Evolutionary conservation across 1,140 invertebrate genomes (phyloP).

Genomic region (Apis cerana): DNA sequence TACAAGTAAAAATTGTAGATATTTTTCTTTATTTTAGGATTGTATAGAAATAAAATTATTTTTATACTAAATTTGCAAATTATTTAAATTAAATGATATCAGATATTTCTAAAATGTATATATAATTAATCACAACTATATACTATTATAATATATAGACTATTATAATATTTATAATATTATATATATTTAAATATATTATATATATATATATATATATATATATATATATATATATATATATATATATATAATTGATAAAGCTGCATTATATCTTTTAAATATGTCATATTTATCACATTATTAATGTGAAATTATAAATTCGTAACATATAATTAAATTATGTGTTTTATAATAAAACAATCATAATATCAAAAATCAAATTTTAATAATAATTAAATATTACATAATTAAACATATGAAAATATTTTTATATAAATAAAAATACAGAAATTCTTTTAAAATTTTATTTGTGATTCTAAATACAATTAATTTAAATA

Average conservation of each 20-base stretch:
- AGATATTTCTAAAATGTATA: not conserved
- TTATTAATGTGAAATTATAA: no score
- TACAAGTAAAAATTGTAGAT: not conserved
- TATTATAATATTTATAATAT: constrained; percentile 1
- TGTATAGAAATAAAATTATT: constrained; percentile 12
- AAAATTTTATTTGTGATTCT: no score
- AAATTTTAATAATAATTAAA: not conserved
- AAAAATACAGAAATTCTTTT: no score
- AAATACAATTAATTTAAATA: no score
- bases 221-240: not conserved
- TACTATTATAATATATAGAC: no score
- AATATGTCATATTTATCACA: no score
- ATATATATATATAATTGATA: no score
- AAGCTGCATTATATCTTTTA: no score
- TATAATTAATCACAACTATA: constrained; percentile 1
- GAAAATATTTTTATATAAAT: no score
- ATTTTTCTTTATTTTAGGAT: not conserved
- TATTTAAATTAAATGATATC: not conserved
- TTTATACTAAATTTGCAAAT: constrained; percentile 17
- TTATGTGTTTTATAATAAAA: not conserved
- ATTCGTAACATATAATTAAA: no score
- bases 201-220: no score
- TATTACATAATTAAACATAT: no score
- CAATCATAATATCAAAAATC: not conserved
- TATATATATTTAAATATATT: not conserved